Conservation (phyloP, 2,888 invertebrate species). For the Hofmannophila pseudospretella region DNA sequence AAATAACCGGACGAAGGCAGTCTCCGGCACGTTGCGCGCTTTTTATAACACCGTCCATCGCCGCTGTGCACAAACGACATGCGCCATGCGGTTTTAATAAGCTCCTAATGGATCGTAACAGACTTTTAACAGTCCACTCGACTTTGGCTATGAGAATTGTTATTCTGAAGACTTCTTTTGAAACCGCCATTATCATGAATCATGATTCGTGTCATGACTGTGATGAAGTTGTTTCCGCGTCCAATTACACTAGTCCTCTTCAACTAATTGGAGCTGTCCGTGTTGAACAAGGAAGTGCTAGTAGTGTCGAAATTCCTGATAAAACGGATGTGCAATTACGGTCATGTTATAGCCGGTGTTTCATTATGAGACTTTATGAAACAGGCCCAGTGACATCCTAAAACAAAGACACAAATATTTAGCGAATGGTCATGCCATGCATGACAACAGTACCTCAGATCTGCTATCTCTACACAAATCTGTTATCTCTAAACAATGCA, state of each 20-base stretch:
- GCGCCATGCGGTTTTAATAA: slow-evolving; percentile 30
- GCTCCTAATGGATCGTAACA: slow-evolving; percentile 25
- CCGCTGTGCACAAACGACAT: slow-evolving; percentile 14
- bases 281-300: slow-evolving; percentile 8
- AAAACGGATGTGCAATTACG: slow-evolving; percentile 21
- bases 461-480: too few relatives aligned
- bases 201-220: too few relatives aligned
- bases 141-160: slow-evolving; percentile 5
- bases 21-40: slow-evolving; percentile 14
- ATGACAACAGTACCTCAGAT: too few relatives aligned
- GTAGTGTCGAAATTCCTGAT: slow-evolving; percentile 5
- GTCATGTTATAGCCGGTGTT: slow-evolving; percentile 9
- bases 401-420: too few relatives aligned
- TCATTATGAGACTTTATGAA: too few relatives aligned
- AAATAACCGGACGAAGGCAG: slow-evolving; percentile 27
- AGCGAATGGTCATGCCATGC: too few relatives aligned
- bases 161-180: slow-evolving; percentile 8
- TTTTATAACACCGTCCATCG: slow-evolving; percentile 26
- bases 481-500: too few relatives aligned
- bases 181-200: too few relatives aligned
- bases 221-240: too few relatives aligned
- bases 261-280: slow-evolving; percentile 4
- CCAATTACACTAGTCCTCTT: too few relatives aligned
- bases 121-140: slow-evolving; percentile 10
- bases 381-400: too few relatives aligned